Percentiles rank a stretch among this genome's conserved stretches.
Evolutionary conservation across 2,797 vertebrate species (phyloP).

Genomic region (Lacerta agilis): DNA sequence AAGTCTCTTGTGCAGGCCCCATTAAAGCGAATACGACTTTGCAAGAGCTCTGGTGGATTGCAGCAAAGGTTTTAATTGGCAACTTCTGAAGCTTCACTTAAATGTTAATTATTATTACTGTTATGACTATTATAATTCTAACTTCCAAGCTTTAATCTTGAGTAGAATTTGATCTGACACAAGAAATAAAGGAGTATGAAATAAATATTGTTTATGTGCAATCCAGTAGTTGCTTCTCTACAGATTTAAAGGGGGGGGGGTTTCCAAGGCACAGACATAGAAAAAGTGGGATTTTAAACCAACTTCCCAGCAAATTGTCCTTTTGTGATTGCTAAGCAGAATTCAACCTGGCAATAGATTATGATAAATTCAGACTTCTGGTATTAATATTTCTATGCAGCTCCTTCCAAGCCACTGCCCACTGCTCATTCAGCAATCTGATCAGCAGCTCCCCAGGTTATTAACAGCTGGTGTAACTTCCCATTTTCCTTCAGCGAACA

Average conservation of each 20-base stretch:
- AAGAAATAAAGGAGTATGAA: too few relatives aligned
- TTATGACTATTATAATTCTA: background rate
- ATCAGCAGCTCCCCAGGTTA: slow-evolving; percentile 18
- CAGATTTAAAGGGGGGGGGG: background rate
- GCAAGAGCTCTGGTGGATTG: background rate
- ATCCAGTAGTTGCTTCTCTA: background rate
- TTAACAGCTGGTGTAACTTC: slow-evolving; percentile 11
- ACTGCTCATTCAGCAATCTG: slow-evolving; percentile 35
- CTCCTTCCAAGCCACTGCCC: slow-evolving; percentile 36
- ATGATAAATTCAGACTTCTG: slow-evolving; percentile 19
- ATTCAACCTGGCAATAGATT: background rate
- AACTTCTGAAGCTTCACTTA: background rate
- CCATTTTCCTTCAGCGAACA: slow-evolving; percentile 27
- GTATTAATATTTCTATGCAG: slow-evolving; percentile 14
- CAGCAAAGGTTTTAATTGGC: background rate
- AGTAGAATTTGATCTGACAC: background rate
- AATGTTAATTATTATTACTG: background rate
- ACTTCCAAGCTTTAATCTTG: background rate
- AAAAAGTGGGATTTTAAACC: background rate
- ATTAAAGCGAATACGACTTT: background rate
- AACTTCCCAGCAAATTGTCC: background rate
- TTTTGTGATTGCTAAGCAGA: background rate
- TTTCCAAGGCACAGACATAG: background rate
- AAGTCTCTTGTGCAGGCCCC: background rate
- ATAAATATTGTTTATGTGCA: background rate